These are phyloP conservation scores for Eira barbara DNA, from an alignment of 2,113 vertebrate genomes.

Conservation along the genomic window DNA sequence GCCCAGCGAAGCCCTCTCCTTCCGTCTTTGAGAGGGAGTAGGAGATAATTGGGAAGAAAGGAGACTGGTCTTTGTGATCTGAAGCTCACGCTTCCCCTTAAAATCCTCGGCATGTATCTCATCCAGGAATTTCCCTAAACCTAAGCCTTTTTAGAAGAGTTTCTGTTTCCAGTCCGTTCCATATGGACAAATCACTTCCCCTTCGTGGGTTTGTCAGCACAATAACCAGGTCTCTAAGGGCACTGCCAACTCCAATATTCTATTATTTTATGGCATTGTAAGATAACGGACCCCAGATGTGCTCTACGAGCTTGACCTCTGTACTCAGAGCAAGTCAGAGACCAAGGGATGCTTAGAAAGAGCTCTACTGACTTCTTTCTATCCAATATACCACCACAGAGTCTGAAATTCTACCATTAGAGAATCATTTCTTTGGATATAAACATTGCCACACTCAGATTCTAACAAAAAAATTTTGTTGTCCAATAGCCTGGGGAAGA, in stretches of 20 bases:
- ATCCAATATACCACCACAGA: neutral
- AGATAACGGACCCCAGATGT: neutral
- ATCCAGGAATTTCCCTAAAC: neutral
- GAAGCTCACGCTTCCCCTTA: neutral
- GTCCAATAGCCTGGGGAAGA: neutral
- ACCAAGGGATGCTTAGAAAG: neutral
- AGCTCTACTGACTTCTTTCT: neutral
- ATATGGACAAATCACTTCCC: neutral
- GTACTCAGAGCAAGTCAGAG: neutral
- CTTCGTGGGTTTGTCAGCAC: neutral
- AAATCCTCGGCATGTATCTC: neutral
- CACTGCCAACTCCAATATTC: neutral
- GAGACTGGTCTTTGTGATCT: neutral
- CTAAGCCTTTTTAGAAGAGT: neutral
- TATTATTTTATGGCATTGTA: neutral
- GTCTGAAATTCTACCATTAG: neutral
- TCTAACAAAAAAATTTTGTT: neutral
- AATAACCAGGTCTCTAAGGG: neutral
- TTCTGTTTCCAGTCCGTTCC: neutral
- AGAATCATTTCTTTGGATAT: neutral
- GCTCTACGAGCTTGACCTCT: fast-evolving
- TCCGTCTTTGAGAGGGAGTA: neutral
- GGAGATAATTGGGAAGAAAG: too few species aligned
- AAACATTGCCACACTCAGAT: neutral
- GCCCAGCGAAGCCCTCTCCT: fast-evolving